A percentile compares a stretch with the other conserved stretches of the same genome.
Evolutionary conservation across 2,888 invertebrate genomes (phyloP).

Genomic region (Timandra comae): DNA sequence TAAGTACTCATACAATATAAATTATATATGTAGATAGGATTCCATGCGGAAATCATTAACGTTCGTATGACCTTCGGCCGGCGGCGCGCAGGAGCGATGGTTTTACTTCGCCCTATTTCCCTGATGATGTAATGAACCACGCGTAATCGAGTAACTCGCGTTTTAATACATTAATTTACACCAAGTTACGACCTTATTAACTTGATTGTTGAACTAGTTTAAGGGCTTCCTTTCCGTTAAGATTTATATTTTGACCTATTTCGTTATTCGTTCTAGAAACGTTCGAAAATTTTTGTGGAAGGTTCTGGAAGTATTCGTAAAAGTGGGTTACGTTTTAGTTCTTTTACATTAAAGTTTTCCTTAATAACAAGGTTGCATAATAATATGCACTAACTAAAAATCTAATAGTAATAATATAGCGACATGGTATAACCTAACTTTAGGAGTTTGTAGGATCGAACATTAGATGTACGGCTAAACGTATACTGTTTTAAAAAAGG

Average conservation of each 20-base stretch:
- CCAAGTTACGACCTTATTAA: slow-evolving; percentile 12
- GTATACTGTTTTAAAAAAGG: slow-evolving; percentile 59
- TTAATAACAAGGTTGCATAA: too few relatives aligned
- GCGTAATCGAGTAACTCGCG: slow-evolving; percentile 24
- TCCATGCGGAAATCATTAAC: slow-evolving; percentile 58
- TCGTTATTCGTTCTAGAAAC: too few relatives aligned
- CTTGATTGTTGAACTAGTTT: slow-evolving; percentile 7
- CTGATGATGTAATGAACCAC: slow-evolving; percentile 49
- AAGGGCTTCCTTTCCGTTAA: neutral
- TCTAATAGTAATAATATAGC: too few relatives aligned
- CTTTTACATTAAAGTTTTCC: too few relatives aligned
- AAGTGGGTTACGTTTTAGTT: neutral
- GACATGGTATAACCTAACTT: too few relatives aligned
- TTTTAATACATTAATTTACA: slow-evolving; percentile 24
- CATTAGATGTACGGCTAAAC: too few relatives aligned
- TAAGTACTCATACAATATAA: slow-evolving; percentile 33
- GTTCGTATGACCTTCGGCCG: slow-evolving; percentile 17
- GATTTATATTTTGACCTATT: neutral
- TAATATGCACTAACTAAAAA: too few relatives aligned
- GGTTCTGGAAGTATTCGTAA: neutral
- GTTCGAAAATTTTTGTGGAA: neutral
- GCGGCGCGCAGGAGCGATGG: slow-evolving; percentile 41
- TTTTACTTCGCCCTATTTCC: slow-evolving; percentile 54
- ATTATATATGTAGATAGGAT: slow-evolving; percentile 49
- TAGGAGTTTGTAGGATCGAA: too few relatives aligned